phyloP scores from a whole-genome alignment of 37 sponge, comb jelly and placozoan genomes.

The Axinella damicornis region DNA sequence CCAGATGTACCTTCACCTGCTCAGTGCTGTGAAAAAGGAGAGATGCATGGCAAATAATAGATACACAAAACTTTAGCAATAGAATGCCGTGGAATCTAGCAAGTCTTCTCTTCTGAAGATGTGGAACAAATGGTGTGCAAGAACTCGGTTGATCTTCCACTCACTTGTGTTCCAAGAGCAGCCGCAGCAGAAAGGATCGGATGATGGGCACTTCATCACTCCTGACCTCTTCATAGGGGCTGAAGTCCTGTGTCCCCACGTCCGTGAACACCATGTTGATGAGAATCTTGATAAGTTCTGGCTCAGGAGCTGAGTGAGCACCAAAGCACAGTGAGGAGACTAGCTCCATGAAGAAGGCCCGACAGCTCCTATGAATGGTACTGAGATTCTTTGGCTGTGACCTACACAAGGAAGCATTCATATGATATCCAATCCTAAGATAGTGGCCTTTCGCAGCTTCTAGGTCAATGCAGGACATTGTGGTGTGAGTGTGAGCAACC shows the following conservation, averaged over 20 bases:
- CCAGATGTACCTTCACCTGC: conserved; percentile 40
- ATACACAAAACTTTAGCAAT: too few species aligned
- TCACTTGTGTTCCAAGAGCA: conserved; percentile 70
- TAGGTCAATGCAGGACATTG: too few species aligned
- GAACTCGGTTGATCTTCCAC: background rate
- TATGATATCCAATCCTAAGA: too few species aligned
- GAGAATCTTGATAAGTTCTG: conserved; percentile 57
- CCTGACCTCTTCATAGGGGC: conserved; percentile 37
- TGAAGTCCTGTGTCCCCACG: conserved; percentile 54
- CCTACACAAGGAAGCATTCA: background rate
- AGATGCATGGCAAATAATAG: too few species aligned
- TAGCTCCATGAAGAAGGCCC: conserved; percentile 73
- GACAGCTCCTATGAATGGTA: conserved; percentile 26
- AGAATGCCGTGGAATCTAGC: too few species aligned
- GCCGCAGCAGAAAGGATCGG: conserved; percentile 73
- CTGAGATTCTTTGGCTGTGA: background rate
- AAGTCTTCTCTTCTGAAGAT: too few species aligned
- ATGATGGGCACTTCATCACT: conserved; percentile 65
- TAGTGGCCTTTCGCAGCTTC: too few species aligned
- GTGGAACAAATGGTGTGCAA: background rate
- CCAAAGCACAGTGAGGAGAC: conserved; percentile 85
- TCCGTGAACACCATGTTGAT: conserved; percentile 58
- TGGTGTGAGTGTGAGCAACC: too few species aligned
- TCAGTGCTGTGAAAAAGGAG: conserved; percentile 33
- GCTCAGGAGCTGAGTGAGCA: conserved; percentile 54